Evolutionary conservation across 2,797 vertebrate species (phyloP), one percentile per base, ranked within the genome.

Genomic region (Melopsittacus undulatus): DNA sequence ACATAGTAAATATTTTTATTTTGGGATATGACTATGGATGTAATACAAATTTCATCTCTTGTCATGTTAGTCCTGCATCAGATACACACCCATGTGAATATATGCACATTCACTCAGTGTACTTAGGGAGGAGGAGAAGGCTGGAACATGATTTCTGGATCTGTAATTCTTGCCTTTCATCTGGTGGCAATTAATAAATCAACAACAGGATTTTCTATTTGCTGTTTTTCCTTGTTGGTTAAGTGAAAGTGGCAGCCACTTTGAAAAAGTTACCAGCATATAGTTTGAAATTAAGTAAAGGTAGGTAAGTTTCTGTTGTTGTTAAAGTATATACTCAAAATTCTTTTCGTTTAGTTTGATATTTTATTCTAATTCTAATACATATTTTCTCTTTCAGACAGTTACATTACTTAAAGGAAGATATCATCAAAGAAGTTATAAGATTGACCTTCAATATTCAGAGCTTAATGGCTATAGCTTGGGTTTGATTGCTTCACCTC

Each of bases 121-220:
- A 69, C 70, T n/a, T 56, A 64, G 83, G 74, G 38, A 54, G 17
- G 10, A 80, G 16, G 17, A 88, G 22, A 46, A 54, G 40, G 63
- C n/a, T 91, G 54, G 45, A 92, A 87, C 27, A 32, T 5, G 36
- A 69, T 74, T 96, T 85, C 57, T 89, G 42, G 52, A 83, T 63
- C 70, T 77, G 32, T 57, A 89, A 80, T 75, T 89, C 84, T 40
- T 88, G 67, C 54, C 59, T 91, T 94, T 94, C 91, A 91, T 75
- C 92, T 83, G 49, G 64, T 81, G 56, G 45, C 42, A 95, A 95
- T 76, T 81, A 94, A 29, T 59, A 92, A 84, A 94, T 72, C 73
- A 94, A 48, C 42, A 88, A 51, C 10, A 42, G 49, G 21, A 54
- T 63, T 91, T 95, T 88, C 77, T 91, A 42, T 78, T 73, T 88